Percentiles rank a stretch among this genome's conserved stretches.
phyloP scores from a whole-genome alignment of 2,888 invertebrate species.

The Allolobophora icterica region DNA sequence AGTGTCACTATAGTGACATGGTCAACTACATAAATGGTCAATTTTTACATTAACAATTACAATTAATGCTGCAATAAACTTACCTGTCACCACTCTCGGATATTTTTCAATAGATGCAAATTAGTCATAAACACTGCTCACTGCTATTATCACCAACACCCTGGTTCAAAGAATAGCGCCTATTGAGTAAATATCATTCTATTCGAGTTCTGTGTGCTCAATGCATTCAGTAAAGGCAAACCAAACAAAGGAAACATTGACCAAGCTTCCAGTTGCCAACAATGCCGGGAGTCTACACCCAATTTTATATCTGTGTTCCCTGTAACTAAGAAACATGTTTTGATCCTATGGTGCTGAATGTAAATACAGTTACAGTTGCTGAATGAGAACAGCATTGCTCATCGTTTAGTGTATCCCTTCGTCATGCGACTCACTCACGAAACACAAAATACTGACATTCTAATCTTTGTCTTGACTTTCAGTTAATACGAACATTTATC shows the following conservation, averaged over 20 bases:
- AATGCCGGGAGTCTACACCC: background rate
- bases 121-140: background rate
- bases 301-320: background rate
- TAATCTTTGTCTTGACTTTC: background rate
- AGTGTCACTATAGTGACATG: too few species aligned
- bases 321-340: slow-evolving; percentile 14
- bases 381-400: background rate
- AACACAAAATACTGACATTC: background rate
- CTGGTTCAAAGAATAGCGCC: background rate
- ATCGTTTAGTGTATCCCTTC: background rate
- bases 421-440: background rate
- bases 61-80: background rate
- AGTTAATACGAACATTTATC: background rate
- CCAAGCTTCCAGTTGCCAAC: background rate
- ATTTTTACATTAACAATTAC: too few species aligned
- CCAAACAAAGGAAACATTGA: background rate
- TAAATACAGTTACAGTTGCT: background rate
- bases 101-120: background rate
- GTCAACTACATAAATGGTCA: too few species aligned
- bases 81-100: background rate
- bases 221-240: background rate
- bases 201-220: background rate
- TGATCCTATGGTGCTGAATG: background rate
- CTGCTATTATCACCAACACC: background rate
- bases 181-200: background rate